Base-by-base conservation (phyloP, 2,797 vertebrate genomes). In the Ispidina lecontei region DNA sequence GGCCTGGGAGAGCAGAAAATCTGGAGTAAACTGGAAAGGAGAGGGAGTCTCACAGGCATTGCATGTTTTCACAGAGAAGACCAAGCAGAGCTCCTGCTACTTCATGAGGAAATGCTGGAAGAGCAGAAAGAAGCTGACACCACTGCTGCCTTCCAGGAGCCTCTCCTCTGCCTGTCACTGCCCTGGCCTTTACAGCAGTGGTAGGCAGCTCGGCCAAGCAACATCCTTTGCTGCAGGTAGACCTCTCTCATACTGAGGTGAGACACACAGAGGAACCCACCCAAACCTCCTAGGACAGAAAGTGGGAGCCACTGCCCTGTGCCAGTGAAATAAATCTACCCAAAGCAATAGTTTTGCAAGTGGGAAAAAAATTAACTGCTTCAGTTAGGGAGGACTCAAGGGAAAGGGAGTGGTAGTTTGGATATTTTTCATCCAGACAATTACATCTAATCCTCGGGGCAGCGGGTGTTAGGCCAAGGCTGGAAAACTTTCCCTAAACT, bases 371-470 rank as follows among this genome's bases (percentile, higher is more conserved):
- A 91, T 59, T 33, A 91, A 77, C 62, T 43, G 71, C 65, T 89
- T 82, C 78, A 35, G 67, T 81, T 87, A 87, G 44, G 28, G 76
- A 94, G 84, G 37, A 63, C 87, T 93, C 70, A 90, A 83, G 85
- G 90, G 55, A 41, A 94, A 94, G 69, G 90, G 90, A 94, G 91
- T 49, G 76, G 88, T 84, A 83, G 55, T 67, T 90, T 39, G 81
- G 49, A 73, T 90, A 62, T 91, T 94, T 94, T 94, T 91, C 91
- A 96, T 89, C 59, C 55, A 91, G 73, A 83, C 69, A 78, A 84
- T 93, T 85, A 90, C 72, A 65, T 84, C 89, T 94, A 73, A 83
- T 93, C 94, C 95, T 95, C 49, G 0, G 65, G 93, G 95, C 79
- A 60, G 65, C 85, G 76, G 63, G 82, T 83, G 55, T 85, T 64